A percentile compares a stretch with the other conserved stretches of the same genome.
Evolutionary conservation across 2,113 vertebrate genomes (phyloP).

Genomic region (Tachycineta bicolor): DNA sequence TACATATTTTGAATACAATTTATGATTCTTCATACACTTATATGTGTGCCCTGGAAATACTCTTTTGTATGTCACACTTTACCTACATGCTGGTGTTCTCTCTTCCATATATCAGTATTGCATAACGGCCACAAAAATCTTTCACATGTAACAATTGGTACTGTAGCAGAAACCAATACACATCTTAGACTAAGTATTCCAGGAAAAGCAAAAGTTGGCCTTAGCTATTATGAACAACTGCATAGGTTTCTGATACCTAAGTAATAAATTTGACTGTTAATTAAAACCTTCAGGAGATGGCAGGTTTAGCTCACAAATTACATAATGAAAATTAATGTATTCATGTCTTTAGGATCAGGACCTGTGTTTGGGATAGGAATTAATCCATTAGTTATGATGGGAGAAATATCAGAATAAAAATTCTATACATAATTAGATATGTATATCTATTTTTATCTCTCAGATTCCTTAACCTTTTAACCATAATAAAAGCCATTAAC

Average conservation of each 20-base stretch:
- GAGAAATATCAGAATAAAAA: not conserved
- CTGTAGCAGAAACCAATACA: not conserved
- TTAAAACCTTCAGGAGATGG: not conserved
- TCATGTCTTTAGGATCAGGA: not conserved
- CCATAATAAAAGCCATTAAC: slow-evolving; percentile 42
- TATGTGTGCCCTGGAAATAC: not conserved
- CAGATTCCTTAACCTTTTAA: slow-evolving; percentile 48
- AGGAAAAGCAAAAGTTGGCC: not conserved
- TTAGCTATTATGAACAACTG: not conserved
- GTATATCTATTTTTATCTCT: slow-evolving; percentile 7
- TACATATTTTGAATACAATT: not conserved
- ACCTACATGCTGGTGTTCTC: not conserved
- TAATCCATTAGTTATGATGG: not conserved
- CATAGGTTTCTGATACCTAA: not conserved
- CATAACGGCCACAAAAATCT: not conserved
- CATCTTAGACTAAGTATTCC: not conserved
- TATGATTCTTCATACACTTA: not conserved
- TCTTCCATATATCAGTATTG: not conserved
- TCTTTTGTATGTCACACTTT: not conserved
- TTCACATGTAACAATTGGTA: not conserved
- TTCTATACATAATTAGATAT: not conserved
- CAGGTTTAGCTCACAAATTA: not conserved
- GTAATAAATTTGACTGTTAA: not conserved
- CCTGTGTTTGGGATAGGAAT: not conserved
- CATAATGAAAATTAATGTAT: not conserved